Conservation (phyloP, 2,888 invertebrate genomes). For the Dermolepida albohirtum region DNA sequence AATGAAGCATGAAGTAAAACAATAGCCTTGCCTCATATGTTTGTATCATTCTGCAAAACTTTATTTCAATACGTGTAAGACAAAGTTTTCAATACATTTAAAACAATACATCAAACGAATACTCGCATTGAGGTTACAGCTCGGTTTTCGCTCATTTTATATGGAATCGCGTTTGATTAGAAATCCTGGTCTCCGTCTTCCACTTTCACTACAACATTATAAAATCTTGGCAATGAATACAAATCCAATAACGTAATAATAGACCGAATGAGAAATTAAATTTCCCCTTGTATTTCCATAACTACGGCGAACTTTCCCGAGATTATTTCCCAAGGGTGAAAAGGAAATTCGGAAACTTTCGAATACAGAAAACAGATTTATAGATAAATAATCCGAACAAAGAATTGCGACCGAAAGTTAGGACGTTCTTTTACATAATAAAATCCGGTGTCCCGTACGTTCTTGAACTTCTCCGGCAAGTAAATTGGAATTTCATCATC, state of each 20-base stretch:
- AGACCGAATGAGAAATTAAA: slow-evolving; percentile 24
- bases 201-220: no score
- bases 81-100: no score
- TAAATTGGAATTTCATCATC: slow-evolving; percentile 54
- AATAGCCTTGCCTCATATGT: no score
- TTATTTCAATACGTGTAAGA: no score
- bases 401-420: slow-evolving; percentile 34
- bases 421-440: slow-evolving; percentile 41
- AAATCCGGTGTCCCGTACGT: slow-evolving; percentile 31
- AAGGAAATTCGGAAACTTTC: slow-evolving; percentile 25
- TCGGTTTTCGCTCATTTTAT: no score
- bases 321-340: slow-evolving; percentile 28
- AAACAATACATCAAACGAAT: no score
- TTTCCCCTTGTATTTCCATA: slow-evolving; percentile 29
- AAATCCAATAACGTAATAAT: slow-evolving; percentile 31
- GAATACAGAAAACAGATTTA: slow-evolving; percentile 31
- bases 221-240: slow-evolving; percentile 11
- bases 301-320: slow-evolving; percentile 27
- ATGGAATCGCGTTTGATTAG: no score
- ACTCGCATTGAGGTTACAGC: no score
- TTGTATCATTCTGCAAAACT: no score
- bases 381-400: slow-evolving; percentile 38
- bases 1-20: no score
- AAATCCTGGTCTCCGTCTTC: no score
- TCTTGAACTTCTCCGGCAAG: slow-evolving; percentile 42